A percentile compares a stretch with the other conserved stretches of the same genome.
Conservation (phyloP, 1,140 invertebrate genomes). For the Archegozetes longisetosus region DNA sequence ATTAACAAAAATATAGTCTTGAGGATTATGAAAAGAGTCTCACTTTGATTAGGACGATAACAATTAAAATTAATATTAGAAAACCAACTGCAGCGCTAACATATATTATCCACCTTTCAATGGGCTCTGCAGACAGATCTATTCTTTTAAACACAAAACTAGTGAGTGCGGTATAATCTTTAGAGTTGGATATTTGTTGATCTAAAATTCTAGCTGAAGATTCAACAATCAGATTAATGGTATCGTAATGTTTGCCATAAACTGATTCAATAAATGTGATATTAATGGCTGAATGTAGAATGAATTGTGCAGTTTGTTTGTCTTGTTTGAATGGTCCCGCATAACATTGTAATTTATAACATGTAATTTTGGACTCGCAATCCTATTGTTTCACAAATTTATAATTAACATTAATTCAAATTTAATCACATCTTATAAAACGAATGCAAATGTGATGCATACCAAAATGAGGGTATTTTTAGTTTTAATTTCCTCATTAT, state of each 20-base stretch:
- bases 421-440: no score
- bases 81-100: neutral
- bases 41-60: neutral
- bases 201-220: neutral
- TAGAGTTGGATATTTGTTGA: neutral
- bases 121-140: neutral
- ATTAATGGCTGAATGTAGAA: neutral
- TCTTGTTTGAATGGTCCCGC: neutral
- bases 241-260: neutral
- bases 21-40: no score
- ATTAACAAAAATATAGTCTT: no score
- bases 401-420: no score
- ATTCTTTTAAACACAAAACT: neutral
- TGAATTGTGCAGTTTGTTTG: neutral
- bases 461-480: neutral
- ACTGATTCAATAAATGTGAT: neutral
- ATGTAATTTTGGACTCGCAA: neutral
- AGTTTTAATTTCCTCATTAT: neutral
- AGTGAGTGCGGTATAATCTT: neutral
- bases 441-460: no score
- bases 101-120: neutral
- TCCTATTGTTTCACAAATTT: no score
- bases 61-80: neutral
- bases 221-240: neutral
- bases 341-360: neutral